Evolutionary conservation across 2,113 vertebrate genomes (phyloP).

Genomic region (Hemichromis elongatus): DNA sequence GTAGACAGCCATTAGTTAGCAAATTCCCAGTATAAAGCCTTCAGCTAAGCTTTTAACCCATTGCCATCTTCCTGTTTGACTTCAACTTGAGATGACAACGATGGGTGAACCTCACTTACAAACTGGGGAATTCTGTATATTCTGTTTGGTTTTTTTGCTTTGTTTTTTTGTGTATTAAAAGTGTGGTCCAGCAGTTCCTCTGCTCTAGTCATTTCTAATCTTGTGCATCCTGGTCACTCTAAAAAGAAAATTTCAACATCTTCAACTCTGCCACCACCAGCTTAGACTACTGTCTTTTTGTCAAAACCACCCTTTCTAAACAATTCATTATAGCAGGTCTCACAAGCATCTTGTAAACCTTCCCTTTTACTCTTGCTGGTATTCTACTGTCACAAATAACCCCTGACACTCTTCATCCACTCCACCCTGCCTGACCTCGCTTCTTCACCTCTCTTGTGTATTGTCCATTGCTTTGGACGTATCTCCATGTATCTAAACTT

Average conservation of each 20-base stretch:
- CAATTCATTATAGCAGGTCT: neutral
- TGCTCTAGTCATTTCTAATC: neutral
- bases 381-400: neutral
- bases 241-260: neutral
- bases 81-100: neutral
- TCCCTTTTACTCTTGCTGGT: neutral
- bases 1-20: neutral
- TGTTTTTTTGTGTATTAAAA: neutral
- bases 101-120: neutral
- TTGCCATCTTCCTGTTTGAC: neutral
- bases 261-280: neutral
- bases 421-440: neutral
- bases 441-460: neutral
- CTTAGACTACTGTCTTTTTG: neutral
- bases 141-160: neutral
- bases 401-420: neutral
- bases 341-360: neutral
- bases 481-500: neutral
- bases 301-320: neutral
- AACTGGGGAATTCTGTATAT: neutral
- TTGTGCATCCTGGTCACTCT: neutral
- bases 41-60: neutral
- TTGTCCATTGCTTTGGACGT: neutral
- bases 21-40: neutral
- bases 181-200: neutral